Evolutionary conservation across 2,888 invertebrate species (phyloP).

Genomic region (Eupithecia pulchellata): DNA sequence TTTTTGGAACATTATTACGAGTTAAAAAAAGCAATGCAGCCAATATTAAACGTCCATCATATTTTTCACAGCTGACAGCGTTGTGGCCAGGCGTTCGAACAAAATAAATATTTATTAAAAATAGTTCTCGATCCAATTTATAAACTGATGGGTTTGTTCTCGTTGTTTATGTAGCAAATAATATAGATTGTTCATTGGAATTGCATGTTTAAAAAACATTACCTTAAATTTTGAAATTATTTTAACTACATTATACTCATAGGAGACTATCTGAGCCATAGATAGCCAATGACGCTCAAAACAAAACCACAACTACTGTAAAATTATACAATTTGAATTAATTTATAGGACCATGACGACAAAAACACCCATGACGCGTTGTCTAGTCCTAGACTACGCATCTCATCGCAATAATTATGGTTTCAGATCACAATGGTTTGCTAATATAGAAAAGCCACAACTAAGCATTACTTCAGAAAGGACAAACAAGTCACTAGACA

Average conservation of each 20-base stretch:
- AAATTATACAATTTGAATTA: background rate
- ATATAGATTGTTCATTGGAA: background rate
- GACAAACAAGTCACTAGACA: background rate
- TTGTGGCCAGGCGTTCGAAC: constrained; percentile 37
- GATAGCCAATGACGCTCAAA: background rate
- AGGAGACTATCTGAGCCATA: no score
- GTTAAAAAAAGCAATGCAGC: constrained; percentile 11
- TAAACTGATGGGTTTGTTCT: background rate
- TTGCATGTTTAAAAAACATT: background rate
- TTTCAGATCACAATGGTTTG: background rate
- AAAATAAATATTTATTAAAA: constrained; percentile 61
- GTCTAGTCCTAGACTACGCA: no score
- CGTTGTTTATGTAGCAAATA: background rate
- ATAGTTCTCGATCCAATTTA: background rate
- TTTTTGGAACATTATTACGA: background rate
- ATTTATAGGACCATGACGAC: background rate
- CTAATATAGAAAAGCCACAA: background rate
- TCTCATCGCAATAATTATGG: background rate
- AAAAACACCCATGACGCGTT: background rate
- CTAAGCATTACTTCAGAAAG: background rate
- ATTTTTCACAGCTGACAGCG: constrained; percentile 44
- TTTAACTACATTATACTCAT: no score
- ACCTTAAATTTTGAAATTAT: background rate
- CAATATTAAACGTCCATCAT: constrained; percentile 45
- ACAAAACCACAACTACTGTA: no score